Evolutionary conservation across 2,888 invertebrate genomes (phyloP).

Genomic region (Scaeva pyrastri): DNA sequence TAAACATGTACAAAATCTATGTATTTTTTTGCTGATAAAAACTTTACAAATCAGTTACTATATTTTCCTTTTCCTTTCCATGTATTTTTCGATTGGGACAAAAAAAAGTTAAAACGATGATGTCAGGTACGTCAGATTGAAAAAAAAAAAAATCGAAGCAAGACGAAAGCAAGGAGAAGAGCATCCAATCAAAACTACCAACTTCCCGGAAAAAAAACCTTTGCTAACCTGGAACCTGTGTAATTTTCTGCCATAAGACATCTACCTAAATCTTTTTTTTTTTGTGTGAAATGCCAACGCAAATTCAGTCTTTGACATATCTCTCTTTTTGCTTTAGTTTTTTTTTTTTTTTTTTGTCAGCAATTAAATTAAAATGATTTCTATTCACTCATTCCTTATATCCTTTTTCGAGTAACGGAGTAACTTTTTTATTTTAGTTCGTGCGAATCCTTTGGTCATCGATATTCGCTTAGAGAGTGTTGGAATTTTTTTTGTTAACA

Average conservation of each 20-base stretch:
- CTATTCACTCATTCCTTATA: conserved; percentile 1
- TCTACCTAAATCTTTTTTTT: background rate
- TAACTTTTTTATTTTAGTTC: background rate
- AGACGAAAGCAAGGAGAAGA: background rate
- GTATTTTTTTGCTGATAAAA: too few species aligned
- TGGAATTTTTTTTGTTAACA: background rate
- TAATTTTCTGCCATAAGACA: too few species aligned
- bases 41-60: too few species aligned
- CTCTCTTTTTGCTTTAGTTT: background rate
- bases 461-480: background rate
- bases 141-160: background rate
- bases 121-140: too few species aligned
- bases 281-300: background rate
- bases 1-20: too few species aligned
- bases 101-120: too few species aligned
- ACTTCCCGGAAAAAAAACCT: background rate
- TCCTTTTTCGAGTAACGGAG: background rate
- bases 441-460: background rate
- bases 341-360: background rate
- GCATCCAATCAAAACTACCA: background rate
- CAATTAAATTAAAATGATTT: conserved; percentile 30
- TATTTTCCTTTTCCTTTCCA: too few species aligned
- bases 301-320: conserved; percentile 18
- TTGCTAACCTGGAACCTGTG: background rate
- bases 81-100: too few species aligned